Evolutionary conservation across 1,140 invertebrate species (phyloP), one percentile per base, ranked within the genome.

Genomic region (Drosophila repleta): DNA sequence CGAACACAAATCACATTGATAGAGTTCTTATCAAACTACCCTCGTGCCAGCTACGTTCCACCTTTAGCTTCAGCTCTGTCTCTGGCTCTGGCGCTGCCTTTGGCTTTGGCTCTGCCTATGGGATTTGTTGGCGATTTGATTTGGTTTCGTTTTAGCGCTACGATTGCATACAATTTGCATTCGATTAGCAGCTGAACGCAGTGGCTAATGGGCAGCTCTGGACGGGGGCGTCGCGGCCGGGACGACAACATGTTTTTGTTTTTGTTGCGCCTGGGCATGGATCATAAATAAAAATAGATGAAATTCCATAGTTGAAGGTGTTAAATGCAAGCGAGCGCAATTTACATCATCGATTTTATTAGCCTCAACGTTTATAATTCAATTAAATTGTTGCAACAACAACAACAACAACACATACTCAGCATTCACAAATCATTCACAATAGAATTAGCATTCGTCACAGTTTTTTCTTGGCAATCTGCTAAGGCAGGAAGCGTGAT

Each of bases 321-420:
- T 83, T 88, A 88, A 88, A 83, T 88, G 83, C 76, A 83, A 75
- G 60, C 76, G 75, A 82, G 76, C 74, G 62, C 67, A 74, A 88
- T 88, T 88, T 83, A 88, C 83, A 88, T 88, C 83, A 88, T 88
- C 83, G 83, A 82, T 88, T 88, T 88, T 88, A 88, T 88, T 88
- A 88, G 83, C 83, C 66, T 55, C 35, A 79, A 72, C 83, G 73
- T 77, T 88, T 88, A 88, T 83, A 88, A 88, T 88, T 88, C 79
- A 88, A 88, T 88, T 88, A 88, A 88, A 79, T 62, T 68, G 64
- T 52, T 76, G 68, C 74, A 66, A 72, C 51, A 58, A 37, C 51
- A 49, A 65, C 2, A 43, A 46, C 68, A 67, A 65, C 52, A 65
- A 64, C 51, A 15, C 51, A 32, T 39, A 24, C 29, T 48, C 49